A percentile compares a stretch with the other conserved stretches of the same genome.
phyloP scores from a whole-genome alignment of 2,797 vertebrate genomes.

The Galagoides demidoff region DNA sequence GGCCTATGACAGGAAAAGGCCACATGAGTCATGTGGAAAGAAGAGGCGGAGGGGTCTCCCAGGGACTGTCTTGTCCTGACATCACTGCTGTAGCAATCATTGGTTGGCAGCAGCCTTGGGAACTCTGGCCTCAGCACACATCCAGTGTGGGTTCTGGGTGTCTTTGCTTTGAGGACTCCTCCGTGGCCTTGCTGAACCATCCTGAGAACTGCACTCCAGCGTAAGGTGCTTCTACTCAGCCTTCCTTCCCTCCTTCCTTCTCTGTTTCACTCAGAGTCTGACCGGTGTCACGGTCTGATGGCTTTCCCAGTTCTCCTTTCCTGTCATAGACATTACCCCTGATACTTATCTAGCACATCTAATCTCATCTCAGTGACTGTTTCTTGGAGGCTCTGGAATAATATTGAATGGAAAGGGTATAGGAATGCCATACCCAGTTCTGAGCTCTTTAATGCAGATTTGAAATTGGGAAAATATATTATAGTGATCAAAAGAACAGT shows the following conservation, averaged over 20 bases:
- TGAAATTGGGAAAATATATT: not conserved
- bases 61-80: not conserved
- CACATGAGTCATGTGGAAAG: not conserved
- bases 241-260: not conserved
- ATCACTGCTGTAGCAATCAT: rapidly evolving
- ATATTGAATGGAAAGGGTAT: not conserved
- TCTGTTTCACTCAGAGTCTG: not conserved
- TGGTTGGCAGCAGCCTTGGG: not conserved
- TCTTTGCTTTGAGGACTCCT: not conserved
- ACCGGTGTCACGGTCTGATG: not conserved
- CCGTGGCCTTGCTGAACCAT: not conserved
- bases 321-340: not conserved
- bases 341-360: not conserved
- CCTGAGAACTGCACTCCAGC: not conserved
- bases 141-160: not conserved
- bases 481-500: not conserved
- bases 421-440: not conserved
- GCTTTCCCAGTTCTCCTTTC: not conserved
- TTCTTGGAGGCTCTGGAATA: not conserved
- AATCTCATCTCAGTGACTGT: not conserved
- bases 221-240: not conserved
- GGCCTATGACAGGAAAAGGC: not conserved
- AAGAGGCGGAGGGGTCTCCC: not conserved
- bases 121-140: not conserved
- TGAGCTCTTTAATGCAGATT: not conserved